Base-by-base conservation (phyloP, 1,140 invertebrate genomes). In the Scaptomyza pallida region DNA sequence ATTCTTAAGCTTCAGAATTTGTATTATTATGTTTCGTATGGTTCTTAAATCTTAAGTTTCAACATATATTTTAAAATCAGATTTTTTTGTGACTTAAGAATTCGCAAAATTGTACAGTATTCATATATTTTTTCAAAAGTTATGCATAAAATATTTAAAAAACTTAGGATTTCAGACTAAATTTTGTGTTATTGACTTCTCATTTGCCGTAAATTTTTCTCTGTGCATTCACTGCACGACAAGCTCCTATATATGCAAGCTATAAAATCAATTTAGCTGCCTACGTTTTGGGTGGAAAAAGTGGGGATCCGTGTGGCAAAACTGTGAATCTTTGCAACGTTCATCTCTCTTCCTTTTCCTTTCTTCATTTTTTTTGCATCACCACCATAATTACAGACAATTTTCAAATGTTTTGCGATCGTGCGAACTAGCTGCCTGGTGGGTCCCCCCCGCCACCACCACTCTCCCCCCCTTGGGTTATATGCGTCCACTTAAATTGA, bases 281-380 rank as follows among this genome's bases (percentile, higher is more conserved):
- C 43, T 40, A 15, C 37, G 4, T 5, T 13, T 12, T 6, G 13
- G n/a, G 17, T 19, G 9, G 5, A 26, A 10, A 30, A 15, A 19
- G 12, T 19, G 33, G n/a, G 30, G 26, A 2, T 30, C 15, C 10
- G 13, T 13, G 33, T 55, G 21, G 33, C 12, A 41, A n/a, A n/a
- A 43, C 16, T 43, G 23, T 13, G n/a, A 15, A 37, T 35, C 52
- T 19, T 12, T 40, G 70, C 61, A 48, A 57, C 57, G 55, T 30
- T 30, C 57, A 86, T 73, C n/a, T n/a, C n/a, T n/a, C n/a, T n/a
- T n/a, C n/a, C n/a, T n/a, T n/a, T n/a, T n/a, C n/a, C n/a, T n/a
- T n/a, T n/a, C n/a, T n/a, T n/a, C n/a, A n/a, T n/a, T n/a, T n/a
- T 86, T 73, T 81, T 86, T 86, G 73, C 69, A 82, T 63, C 33